Evolutionary conservation across 2,888 invertebrate genomes (phyloP), one percentile per base, ranked within the genome.

Genomic region (Papilio elwesi): DNA sequence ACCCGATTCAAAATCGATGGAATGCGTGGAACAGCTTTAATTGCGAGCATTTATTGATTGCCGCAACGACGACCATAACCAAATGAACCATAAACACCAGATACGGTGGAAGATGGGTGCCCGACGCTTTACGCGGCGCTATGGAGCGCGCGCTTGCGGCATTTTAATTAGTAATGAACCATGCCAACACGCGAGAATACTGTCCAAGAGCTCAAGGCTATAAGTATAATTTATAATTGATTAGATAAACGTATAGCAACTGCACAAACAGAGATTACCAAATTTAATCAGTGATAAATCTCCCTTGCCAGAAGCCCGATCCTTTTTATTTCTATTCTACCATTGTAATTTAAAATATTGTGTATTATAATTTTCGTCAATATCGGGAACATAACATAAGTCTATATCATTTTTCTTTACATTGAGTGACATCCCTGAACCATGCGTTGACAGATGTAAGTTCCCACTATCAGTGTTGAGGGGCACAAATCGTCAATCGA

Each of bases 1-100:
- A 62, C 43, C n/a, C 43, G 43, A 62, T 62, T 43, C 43, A 62
- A 47, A 68, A 59, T 59, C 38, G 38, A 38, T n/a, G 63, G 64
- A 63, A 70, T 70, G 70, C 64, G 64, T 64, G 36, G 38, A 63
- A 47, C 52, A 48, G 63, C 47, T 43, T 64, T 70, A 64, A 70
- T 70, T 70, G 64, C 43, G 47, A 47, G 64, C 70, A n/a, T 16
- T 71, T 66, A 71, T 36, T 55, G 57, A 65, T 70, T 64, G 64
- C 26, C 10, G 47, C 15, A 43, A 64, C 52, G 55, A 11, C 36
- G 43, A 65, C 49, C 51, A 51, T 66, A 71, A 38, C 71, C 48
- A 15, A 70, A 53, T 38, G 38, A 49, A 57, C 65, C 57, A 57
- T 66, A 51, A 66, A 66, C 36, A 57, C 62, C 52, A 43, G 26